These are phyloP conservation scores for Melanotaenia boesemani DNA, from an alignment of 2,797 vertebrate genomes.

Conservation along the genomic window DNA sequence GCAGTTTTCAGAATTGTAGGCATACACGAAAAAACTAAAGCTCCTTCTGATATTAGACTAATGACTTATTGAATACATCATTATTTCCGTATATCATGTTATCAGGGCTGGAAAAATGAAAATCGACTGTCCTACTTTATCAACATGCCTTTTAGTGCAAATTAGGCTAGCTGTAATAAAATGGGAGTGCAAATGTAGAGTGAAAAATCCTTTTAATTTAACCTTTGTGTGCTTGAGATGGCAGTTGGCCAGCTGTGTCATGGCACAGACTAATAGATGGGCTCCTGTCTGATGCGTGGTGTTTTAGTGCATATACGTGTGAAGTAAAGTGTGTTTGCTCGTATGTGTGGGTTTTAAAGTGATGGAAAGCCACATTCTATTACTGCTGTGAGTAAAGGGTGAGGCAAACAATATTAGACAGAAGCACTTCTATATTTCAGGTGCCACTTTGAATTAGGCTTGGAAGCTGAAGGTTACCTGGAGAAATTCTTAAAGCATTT, in stretches of 20 bases:
- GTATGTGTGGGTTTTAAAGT: slow-evolving; percentile 23
- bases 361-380: slow-evolving; percentile 62
- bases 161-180: slow-evolving; percentile 34
- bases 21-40: slow-evolving; percentile 5
- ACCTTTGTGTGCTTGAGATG: slow-evolving; percentile 23
- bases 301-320: slow-evolving; percentile 25
- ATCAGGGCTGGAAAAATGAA: slow-evolving; percentile 65
- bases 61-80: slow-evolving; percentile 73
- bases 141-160: slow-evolving; percentile 40
- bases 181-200: slow-evolving; percentile 21
- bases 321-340: slow-evolving; percentile 22
- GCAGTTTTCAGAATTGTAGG: slow-evolving; percentile 35
- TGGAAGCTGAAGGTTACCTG: slow-evolving; percentile 37
- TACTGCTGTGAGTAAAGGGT: slow-evolving; percentile 32
- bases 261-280: slow-evolving; percentile 53
- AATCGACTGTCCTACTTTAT: slow-evolving; percentile 72
- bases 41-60: slow-evolving; percentile 49
- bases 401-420: slow-evolving; percentile 41
- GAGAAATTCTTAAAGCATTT: slow-evolving; percentile 44
- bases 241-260: slow-evolving; percentile 42
- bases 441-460: slow-evolving; percentile 64
- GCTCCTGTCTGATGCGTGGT: slow-evolving; percentile 31
- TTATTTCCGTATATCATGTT: slow-evolving; percentile 65
- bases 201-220: slow-evolving; percentile 30
- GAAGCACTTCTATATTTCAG: slow-evolving; percentile 55